Percentiles rank a stretch among this genome's conserved stretches.
phyloP scores from a whole-genome alignment of 1,140 invertebrate species.

The Drosophila navojoa region DNA sequence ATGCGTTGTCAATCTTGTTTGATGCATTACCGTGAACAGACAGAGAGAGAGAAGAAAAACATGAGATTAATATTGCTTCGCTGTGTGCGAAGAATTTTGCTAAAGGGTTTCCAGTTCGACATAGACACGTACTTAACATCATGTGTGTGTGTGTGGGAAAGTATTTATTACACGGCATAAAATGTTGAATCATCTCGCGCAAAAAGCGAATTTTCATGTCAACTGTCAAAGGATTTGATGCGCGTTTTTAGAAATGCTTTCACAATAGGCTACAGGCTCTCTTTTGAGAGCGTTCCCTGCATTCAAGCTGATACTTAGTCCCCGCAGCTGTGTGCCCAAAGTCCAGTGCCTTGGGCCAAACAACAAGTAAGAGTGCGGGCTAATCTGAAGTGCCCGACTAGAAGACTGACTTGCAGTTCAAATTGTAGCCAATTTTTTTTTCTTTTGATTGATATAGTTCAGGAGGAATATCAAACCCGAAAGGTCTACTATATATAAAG shows the following conservation, averaged over 20 bases:
- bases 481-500: no score
- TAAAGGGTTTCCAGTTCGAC: conserved; percentile 50
- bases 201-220: conserved; percentile 76
- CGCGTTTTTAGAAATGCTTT: conserved; percentile 25
- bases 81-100: conserved; percentile 17
- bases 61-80: conserved; percentile 65
- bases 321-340: conserved; percentile 4
- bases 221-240: conserved; percentile 74
- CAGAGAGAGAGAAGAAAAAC: not conserved
- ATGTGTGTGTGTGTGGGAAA: not conserved
- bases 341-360: not conserved
- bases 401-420: no score
- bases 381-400: no score
- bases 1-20: conserved; percentile 74
- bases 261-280: conserved; percentile 12
- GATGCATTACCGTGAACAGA: conserved; percentile 58
- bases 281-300: not conserved
- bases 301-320: not conserved
- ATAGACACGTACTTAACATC: conserved; percentile 18
- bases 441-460: no score
- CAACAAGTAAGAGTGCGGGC: not conserved
- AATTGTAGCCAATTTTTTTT: no score
- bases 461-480: no score
- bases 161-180: conserved; percentile 3
- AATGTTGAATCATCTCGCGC: conserved; percentile 20